phyloP scores from a whole-genome alignment of 2,888 invertebrate species.

The Pediacus dermestoides region DNA sequence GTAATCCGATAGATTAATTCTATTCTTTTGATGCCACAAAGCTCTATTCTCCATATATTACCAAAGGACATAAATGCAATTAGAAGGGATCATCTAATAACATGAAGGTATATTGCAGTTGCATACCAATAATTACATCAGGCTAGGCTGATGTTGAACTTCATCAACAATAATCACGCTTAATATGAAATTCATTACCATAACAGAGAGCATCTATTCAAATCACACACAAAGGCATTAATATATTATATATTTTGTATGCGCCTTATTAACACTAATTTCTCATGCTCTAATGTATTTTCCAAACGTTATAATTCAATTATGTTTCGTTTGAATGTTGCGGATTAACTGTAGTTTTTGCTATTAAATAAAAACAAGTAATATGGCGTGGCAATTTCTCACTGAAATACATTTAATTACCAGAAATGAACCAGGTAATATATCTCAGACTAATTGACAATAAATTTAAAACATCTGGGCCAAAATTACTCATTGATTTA shows the following conservation, averaged over 20 bases:
- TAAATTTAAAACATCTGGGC: constrained; percentile 22
- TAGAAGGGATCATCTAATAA: constrained; percentile 22
- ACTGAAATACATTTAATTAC: too few relatives aligned
- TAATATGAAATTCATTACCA: constrained; percentile 25
- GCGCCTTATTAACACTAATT: too few relatives aligned
- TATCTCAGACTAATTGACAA: constrained; percentile 19
- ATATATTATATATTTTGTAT: too few relatives aligned
- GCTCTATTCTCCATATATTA: constrained; percentile 10
- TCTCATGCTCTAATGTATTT: too few relatives aligned
- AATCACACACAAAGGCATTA: too few relatives aligned
- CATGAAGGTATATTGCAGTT: constrained; percentile 20
- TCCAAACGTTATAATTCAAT: too few relatives aligned
- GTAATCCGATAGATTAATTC: too few relatives aligned
- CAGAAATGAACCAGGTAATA: too few relatives aligned
- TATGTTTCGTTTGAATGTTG: too few relatives aligned
- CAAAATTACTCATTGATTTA: constrained; percentile 22
- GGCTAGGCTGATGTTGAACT: constrained; percentile 14
- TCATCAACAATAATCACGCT: constrained; percentile 27
- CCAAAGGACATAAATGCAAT: constrained; percentile 20
- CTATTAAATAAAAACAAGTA: too few relatives aligned
- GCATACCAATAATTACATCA: constrained; percentile 26
- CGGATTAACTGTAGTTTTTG: too few relatives aligned
- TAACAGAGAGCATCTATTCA: constrained; percentile 9
- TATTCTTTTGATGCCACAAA: constrained; percentile 8
- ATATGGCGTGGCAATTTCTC: too few relatives aligned